Base-by-base conservation (phyloP, 2,888 invertebrate species). In the Drosophila colorata region DNA sequence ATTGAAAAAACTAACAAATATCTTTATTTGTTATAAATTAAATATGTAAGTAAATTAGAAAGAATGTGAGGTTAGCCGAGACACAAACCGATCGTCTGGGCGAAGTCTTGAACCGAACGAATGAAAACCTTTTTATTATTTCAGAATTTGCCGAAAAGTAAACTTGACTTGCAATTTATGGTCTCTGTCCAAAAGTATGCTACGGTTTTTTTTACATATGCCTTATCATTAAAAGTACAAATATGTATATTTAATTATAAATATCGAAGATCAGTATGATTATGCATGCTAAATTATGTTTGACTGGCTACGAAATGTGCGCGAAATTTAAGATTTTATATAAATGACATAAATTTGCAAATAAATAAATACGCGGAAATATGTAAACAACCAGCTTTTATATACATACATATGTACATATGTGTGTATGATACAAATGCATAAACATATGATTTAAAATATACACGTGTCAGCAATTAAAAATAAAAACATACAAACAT, bases 381-480 rank as follows among this genome's bases (percentile, higher is more conserved):
- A 35, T 23, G 3, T 31, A 37, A 11, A 4, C 4, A 2, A 20
- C 1, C 4, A 20, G 20, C 4, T 4, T 20, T 3, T 20, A 20
- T 13, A 9, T 20, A 6, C 9, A 28, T 14, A 20, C 4, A 20
- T 46, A 23, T 51, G 5, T 14, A 14, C 35, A 11, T 4, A 9
- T 20, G 43, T 13, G 43, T 18, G n/a, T 41, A 37, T 55, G 4
- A 11, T 18, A 38, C 13, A 5, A n/a, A 16, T 18, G 20, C 14
- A 49, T 14, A 20, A 48, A 58, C 18, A 65, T 51, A 51, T 71
- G 33, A 46, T 56, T 51, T n/a, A 33, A 23, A n/a, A 18, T 38
- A 18, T 68, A 56, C 73, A 73, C 68, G 68, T 68, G 68, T 48
- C 56, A 33, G 16, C 43, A 60, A 53, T 46, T 35, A 35, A 48